Evolutionary conservation across 2,797 vertebrate genomes (phyloP).

Genomic region (Botia almorhae): DNA sequence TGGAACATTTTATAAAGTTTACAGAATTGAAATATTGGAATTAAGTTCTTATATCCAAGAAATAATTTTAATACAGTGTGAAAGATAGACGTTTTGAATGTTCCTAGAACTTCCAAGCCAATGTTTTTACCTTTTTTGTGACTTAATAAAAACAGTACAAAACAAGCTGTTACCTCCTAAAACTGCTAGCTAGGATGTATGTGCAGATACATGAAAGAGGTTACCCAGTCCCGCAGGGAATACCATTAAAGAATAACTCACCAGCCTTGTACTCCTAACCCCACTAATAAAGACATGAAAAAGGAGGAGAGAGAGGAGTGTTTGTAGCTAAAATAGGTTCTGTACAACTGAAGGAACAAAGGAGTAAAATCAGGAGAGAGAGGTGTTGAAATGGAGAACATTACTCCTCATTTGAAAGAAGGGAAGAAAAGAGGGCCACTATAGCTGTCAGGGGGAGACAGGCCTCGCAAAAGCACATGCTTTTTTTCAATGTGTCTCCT

Average conservation of each 20-base stretch:
- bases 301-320: neutral
- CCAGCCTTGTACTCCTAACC: neutral
- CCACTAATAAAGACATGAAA: neutral
- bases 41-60: too few relatives aligned
- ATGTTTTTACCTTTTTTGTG: too few relatives aligned
- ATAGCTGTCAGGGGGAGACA: conserved; percentile 18
- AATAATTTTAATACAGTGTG: too few relatives aligned
- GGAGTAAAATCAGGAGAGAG: conserved; percentile 1
- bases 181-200: neutral
- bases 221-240: conserved; percentile 1
- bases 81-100: too few relatives aligned
- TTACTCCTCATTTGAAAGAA: conserved; percentile 12
- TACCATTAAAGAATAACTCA: neutral
- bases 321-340: neutral
- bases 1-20: too few relatives aligned
- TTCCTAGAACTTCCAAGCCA: too few relatives aligned
- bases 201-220: neutral
- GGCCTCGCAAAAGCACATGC: conserved; percentile 15
- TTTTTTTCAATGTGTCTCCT: conserved; percentile 11
- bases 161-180: too few relatives aligned
- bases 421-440: neutral
- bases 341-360: neutral
- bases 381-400: conserved; percentile 19
- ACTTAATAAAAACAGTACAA: too few relatives aligned
- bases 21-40: too few relatives aligned